Conservation (phyloP, 2,888 invertebrate species). For the Sminthurides aquaticus region DNA sequence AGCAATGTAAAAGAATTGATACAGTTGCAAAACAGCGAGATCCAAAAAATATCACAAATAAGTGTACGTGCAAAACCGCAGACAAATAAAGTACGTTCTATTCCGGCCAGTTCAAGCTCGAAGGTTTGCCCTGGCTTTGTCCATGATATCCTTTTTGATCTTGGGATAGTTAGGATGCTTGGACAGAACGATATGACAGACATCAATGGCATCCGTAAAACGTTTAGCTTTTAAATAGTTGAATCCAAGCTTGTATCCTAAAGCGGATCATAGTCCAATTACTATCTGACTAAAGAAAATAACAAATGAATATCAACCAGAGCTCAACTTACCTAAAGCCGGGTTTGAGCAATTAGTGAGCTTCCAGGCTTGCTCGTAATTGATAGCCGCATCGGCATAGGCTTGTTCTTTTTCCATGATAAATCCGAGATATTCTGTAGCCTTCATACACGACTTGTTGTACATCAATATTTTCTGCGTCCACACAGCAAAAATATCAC, state of each 20-base stretch:
- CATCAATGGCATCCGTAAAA: constrained; percentile 85
- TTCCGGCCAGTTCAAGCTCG: constrained; percentile 49
- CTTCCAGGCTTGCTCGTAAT: constrained; percentile 81
- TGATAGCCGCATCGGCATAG: constrained; percentile 71
- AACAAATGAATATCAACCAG: neutral
- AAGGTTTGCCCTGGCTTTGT: constrained; percentile 73
- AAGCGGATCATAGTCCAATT: too few relatives aligned
- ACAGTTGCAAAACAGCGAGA: too few relatives aligned
- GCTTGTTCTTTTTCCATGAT: constrained; percentile 87
- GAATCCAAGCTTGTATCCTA: constrained; percentile 82
- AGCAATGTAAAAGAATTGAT: too few relatives aligned
- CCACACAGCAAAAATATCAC: constrained; percentile 13
- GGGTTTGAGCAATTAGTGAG: constrained; percentile 74
- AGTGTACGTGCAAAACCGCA: too few relatives aligned
- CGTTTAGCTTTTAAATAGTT: constrained; percentile 81
- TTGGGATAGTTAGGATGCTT: constrained; percentile 81
- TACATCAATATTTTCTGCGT: constrained; percentile 66
- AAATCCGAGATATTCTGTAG: constrained; percentile 78
- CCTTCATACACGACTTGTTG: constrained; percentile 81
- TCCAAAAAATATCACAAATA: too few relatives aligned
- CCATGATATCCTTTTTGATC: constrained; percentile 85
- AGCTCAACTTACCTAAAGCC: constrained; percentile 55
- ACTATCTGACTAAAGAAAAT: neutral
- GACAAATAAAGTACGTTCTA: too few relatives aligned
- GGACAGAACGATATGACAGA: constrained; percentile 73